Base-by-base conservation (phyloP, 92 coral and sea anemone species). In the Epizoanthus stellaris region DNA sequence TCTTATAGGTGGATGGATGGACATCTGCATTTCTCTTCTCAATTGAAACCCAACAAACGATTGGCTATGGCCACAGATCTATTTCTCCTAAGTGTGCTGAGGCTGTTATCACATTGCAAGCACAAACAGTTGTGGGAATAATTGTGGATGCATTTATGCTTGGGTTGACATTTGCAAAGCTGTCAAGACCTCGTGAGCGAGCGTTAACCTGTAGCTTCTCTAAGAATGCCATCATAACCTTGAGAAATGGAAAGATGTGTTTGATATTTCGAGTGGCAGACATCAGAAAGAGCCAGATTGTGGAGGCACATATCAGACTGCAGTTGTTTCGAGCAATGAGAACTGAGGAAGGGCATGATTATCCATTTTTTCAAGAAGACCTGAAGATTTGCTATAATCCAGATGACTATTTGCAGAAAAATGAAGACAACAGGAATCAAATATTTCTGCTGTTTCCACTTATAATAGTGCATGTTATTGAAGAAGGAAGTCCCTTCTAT, bases 1-100 rank as follows among this genome's bases (percentile, higher is more conserved):
- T 87, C 56, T 45, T 66, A 20, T 64, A 97, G 99, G 96, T 97
- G 56, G 66, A 89, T 59, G 94, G 89, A 82, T 97, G 98, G 95
- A 88, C 95, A 15, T 75, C 97, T 56, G 98, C 99, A 6, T 97
- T 95, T 75, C 90, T 94, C 59, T 97, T 97, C 85, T 97, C 99
- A 20, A 61, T 97, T 52, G 99, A 97, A 87, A 97, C 98, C 8
- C 98, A 97, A 77, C 99, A 97, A 87, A 97, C 99, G 38, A 97
- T 97, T 84, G 99, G 99, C 6, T 97, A 94, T 85, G 99, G 99
- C 13, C 87, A 77, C 42, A 88, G 99, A 25, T 81, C 93, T 14
- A 87, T 97, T 64, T 91, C 97, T 20, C 59, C 92, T 7, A 89
- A 93, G 62, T 97, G 99, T 85, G 91, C 94, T 4, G 94, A 94